Evolutionary conservation across 92 coral and sea anemone species (phyloP).

Genomic region (Paramuricea clavata): DNA sequence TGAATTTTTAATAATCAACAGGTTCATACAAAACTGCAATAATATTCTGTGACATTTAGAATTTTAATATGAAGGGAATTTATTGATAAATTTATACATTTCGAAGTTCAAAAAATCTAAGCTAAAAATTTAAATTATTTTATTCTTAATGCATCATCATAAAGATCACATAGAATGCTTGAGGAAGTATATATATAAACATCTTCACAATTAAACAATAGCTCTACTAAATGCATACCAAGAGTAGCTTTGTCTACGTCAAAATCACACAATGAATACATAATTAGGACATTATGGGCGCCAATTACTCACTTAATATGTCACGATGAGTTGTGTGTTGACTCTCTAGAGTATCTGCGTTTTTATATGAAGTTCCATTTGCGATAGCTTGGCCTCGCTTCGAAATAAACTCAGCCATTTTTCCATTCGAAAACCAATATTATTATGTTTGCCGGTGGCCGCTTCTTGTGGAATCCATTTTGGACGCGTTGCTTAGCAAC

Average conservation of each 20-base stretch:
- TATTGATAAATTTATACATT: too few species aligned
- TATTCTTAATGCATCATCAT: neutral
- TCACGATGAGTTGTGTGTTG: constrained; percentile 91
- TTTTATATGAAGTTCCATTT: constrained; percentile 70
- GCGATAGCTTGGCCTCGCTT: constrained; percentile 90
- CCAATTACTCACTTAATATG: constrained; percentile 78
- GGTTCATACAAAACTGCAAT: too few species aligned
- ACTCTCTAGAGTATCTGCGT: constrained; percentile 74
- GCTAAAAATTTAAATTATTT: neutral
- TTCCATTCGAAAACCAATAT: constrained; percentile 9
- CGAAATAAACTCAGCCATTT: constrained; percentile 94
- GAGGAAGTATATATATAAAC: neutral
- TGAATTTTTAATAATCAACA: too few species aligned
- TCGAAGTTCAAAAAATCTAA: too few species aligned
- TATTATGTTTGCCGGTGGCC: neutral
- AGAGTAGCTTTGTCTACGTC: neutral
- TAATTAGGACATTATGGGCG: neutral
- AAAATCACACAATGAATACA: neutral
- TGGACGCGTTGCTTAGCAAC: constrained; percentile 25
- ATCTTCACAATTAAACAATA: neutral
- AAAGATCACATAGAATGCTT: neutral
- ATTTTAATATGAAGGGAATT: too few species aligned
- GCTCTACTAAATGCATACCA: neutral
- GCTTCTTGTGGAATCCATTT: constrained; percentile 26
- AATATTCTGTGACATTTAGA: too few species aligned